Evolutionary conservation across 2,797 vertebrate species (phyloP), one percentile per base, ranked within the genome.

Genomic region (Hybognathus amarus): DNA sequence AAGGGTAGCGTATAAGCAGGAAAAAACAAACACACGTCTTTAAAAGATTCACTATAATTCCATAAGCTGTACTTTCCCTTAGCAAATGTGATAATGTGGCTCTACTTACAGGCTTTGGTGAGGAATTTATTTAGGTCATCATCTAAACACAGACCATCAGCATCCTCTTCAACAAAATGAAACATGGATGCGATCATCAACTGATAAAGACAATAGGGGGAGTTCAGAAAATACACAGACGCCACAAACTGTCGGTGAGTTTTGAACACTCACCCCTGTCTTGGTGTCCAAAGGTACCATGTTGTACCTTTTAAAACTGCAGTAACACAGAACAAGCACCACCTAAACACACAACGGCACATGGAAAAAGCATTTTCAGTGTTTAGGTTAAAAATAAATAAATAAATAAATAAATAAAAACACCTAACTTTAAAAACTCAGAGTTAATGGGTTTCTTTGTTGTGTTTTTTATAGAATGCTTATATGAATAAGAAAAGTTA

Each of bases 251-350:
- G 18, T 1, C 1, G 9, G 52, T 22, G n/a, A 22, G 38, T 40
- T 30, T 4, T 56, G 10, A 30, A 40, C 24, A 33, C 86, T 89
- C 91, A 98, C 97, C 96, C 97, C 96, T 1, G 93, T 94, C 18
- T 96, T 91, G 27, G 93, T 94, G 2, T 96, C 95, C 84, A 97
- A 89, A 7, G 92, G 93, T 73, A 96, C 94, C 71, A 96, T 94
- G 77, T 89, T 87, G 67, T 91, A 94, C 87, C 94, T 96, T 93
- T 97, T 94, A 74, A 96, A 93, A 11, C 94, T 93, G 20, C 96
- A 93, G 69, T 97, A 97, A 0, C 97, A 91, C 0, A 98, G 94
- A 83, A 98, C 85, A 88, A 97, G 91, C 0, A 95, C 91, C 80
- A 97, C 94, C 98, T 99, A 88, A 15, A 22, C 36, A 33, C 17